A percentile compares a stretch with the other conserved stretches of the same genome.
Conservation (phyloP, 2,888 invertebrate species). For the Notodonta ziczac region DNA sequence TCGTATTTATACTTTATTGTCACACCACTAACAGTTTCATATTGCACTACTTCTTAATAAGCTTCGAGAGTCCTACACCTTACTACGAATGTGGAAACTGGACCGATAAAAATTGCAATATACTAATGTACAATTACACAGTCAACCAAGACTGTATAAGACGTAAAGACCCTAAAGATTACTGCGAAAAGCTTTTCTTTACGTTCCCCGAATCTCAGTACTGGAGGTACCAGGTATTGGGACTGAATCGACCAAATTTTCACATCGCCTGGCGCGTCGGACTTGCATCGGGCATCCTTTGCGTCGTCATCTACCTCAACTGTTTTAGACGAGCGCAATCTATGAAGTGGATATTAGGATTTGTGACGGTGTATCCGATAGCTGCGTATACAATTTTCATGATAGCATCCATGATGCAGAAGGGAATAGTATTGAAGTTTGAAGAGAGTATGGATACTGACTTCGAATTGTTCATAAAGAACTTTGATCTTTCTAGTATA, state of each 20-base stretch:
- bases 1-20: conserved; percentile 53
- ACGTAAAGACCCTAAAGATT: conserved; percentile 27
- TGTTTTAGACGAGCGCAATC: conserved; percentile 56
- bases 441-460: conserved; percentile 57
- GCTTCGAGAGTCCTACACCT: conserved; percentile 68
- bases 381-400: conserved; percentile 48
- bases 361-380: conserved; percentile 50
- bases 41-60: conserved; percentile 70
- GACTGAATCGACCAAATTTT: conserved; percentile 19
- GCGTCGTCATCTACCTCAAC: conserved; percentile 48
- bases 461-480: conserved; percentile 47
- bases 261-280: conserved; percentile 64
- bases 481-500: conserved; percentile 40
- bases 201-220: conserved; percentile 73
- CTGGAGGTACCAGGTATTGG: conserved; percentile 54
- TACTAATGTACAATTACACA: conserved; percentile 57
- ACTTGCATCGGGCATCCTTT: conserved; percentile 58
- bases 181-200: conserved; percentile 53
- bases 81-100: conserved; percentile 64
- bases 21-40: conserved; percentile 55
- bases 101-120: conserved; percentile 55
- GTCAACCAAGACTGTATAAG: conserved; percentile 65
- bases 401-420: conserved; percentile 69
- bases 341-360: conserved; percentile 46
- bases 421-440: conserved; percentile 62